These are phyloP conservation scores for Apamea sordens DNA, from an alignment of 2,888 invertebrate genomes.

Conservation along the genomic window DNA sequence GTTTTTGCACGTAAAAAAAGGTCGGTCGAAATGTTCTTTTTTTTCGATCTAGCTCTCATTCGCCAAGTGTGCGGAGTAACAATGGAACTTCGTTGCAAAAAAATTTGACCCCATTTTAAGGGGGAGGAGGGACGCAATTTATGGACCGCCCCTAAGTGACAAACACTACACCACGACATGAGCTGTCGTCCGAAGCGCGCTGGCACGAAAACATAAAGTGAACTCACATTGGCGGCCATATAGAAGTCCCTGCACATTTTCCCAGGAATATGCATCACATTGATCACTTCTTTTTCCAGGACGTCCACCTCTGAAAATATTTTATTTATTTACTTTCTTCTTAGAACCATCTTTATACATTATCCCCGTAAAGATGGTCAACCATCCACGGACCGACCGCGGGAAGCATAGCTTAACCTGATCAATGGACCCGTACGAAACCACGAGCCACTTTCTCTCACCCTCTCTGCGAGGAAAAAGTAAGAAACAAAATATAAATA, in stretches of 20 bases:
- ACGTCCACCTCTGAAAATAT: constrained; percentile 74
- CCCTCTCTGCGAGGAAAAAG: background rate
- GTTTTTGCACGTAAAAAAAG: too few species aligned
- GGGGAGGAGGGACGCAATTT: too few species aligned
- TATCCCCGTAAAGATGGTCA: too few species aligned
- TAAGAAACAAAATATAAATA: background rate
- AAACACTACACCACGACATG: background rate
- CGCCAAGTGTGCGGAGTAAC: too few species aligned
- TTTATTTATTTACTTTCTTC: background rate
- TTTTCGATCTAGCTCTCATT: too few species aligned
- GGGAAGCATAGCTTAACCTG: too few species aligned
- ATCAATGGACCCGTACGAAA: too few species aligned
- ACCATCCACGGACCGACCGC: too few species aligned
- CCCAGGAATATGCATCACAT: constrained; percentile 77
- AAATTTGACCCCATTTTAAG: too few species aligned
- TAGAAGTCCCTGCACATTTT: constrained; percentile 81
- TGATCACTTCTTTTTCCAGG: constrained; percentile 78
- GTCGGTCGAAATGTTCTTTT: too few species aligned
- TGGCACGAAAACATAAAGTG: background rate
- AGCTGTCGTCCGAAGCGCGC: background rate
- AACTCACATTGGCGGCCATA: constrained; percentile 78
- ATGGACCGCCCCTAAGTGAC: background rate
- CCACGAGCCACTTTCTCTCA: too few species aligned
- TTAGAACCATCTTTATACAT: background rate
- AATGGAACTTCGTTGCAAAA: too few species aligned